These are phyloP conservation scores for Sebastes diaconus DNA, from an alignment of 2,797 vertebrate genomes.

Conservation along the genomic window DNA sequence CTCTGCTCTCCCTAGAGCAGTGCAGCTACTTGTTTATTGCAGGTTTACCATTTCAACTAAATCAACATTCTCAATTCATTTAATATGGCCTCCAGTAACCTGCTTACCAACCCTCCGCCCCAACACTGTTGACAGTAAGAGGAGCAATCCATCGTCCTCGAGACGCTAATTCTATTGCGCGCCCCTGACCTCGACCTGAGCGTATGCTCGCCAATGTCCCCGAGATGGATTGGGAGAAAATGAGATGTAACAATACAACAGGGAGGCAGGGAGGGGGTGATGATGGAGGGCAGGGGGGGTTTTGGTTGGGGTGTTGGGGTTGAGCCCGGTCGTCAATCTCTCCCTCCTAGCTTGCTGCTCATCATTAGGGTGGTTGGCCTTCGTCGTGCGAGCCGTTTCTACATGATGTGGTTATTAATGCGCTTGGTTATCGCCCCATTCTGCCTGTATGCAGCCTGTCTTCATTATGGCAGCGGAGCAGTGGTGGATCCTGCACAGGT, in stretches of 20 bases:
- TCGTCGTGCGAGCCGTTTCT: constrained; percentile 40
- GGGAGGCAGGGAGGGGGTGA: neutral
- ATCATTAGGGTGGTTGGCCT: constrained; percentile 57
- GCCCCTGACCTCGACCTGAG: constrained; percentile 50
- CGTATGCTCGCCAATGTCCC: constrained; percentile 61
- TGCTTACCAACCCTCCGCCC: constrained; percentile 1
- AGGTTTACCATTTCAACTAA: constrained; percentile 4
- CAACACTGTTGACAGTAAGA: constrained; percentile 23
- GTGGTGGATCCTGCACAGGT: neutral
- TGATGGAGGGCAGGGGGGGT: neutral
- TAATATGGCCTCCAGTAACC: neutral
- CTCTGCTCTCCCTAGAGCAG: neutral
- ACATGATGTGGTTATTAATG: constrained; percentile 62
- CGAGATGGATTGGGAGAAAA: constrained; percentile 65
- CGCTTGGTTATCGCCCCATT: neutral
- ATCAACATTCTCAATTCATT: constrained; percentile 24
- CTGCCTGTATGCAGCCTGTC: constrained; percentile 7
- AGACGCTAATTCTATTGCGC: constrained; percentile 62
- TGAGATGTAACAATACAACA: constrained; percentile 56
- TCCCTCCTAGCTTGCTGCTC: constrained; percentile 18
- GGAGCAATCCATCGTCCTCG: constrained; percentile 59
- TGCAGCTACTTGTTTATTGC: neutral
- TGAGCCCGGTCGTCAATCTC: constrained; percentile 40
- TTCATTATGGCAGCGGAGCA: constrained; percentile 7
- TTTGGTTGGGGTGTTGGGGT: neutral